These are phyloP conservation scores for Cistogaster globosa DNA, from an alignment of 2,888 invertebrate genomes.

Conservation along the genomic window DNA sequence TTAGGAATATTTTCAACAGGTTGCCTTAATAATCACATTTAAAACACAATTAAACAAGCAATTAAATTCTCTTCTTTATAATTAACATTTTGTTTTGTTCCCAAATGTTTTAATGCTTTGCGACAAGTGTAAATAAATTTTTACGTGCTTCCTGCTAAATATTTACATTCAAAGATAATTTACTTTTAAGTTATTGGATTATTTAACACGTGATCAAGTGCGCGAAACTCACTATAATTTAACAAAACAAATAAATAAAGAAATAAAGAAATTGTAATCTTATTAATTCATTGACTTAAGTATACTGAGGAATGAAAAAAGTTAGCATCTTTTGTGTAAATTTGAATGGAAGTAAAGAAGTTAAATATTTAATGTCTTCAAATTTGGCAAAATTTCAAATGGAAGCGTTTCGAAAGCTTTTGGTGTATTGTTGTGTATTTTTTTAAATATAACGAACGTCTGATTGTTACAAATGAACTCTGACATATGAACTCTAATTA, in stretches of 20 bases:
- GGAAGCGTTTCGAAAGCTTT: not conserved
- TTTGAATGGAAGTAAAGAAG: not conserved
- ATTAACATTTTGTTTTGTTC: conserved; percentile 8
- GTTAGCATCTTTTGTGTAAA: conserved; percentile 10
- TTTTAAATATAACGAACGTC: conserved; percentile 7
- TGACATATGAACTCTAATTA: conserved; percentile 16
- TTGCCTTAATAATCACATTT: not conserved
- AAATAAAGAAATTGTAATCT: conserved; percentile 40
- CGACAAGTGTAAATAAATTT: conserved; percentile 60
- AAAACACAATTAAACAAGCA: conserved; percentile 11
- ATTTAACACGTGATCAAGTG: conserved; percentile 72
- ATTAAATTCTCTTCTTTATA: not conserved
- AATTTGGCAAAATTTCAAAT: not conserved
- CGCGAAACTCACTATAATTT: conserved; percentile 58
- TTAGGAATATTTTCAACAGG: too few relatives aligned
- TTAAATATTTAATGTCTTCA: conserved; percentile 13
- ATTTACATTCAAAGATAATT: conserved; percentile 41
- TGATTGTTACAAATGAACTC: conserved; percentile 1
- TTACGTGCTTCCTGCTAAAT: not conserved
- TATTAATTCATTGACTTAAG: not conserved
- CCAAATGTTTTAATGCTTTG: conserved; percentile 20
- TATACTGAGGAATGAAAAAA: not conserved
- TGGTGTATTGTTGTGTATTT: not conserved
- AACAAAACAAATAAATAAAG: conserved; percentile 52
- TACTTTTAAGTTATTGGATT: conserved; percentile 70